Percentiles rank a stretch among this genome's conserved stretches.
These are phyloP conservation scores for Botia almorhae DNA, from an alignment of 2,797 vertebrate species.

Conservation along the genomic window DNA sequence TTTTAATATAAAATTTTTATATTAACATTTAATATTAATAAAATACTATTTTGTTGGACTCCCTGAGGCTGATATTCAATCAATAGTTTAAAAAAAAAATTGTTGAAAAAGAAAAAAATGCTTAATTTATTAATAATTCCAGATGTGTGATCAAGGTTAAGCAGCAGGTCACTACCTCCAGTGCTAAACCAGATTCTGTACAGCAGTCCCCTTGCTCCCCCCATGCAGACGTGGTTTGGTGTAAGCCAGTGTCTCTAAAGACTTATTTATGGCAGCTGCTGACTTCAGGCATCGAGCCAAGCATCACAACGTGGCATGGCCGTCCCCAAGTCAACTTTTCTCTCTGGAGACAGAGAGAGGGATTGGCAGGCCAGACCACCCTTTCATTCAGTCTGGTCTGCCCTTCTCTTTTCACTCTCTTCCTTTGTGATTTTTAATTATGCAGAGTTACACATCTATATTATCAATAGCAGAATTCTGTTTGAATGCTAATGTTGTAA, in stretches of 20 bases:
- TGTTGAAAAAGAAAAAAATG: no score
- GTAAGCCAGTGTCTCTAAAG: constrained; percentile 69
- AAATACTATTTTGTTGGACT: no score
- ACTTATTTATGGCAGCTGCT: constrained; percentile 76
- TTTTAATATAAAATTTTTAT: no score
- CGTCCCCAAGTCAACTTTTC: constrained; percentile 65
- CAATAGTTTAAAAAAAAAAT: no score
- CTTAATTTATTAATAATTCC: not conserved
- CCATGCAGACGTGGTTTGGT: constrained; percentile 63
- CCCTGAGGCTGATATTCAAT: no score
- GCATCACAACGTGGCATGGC: constrained; percentile 60
- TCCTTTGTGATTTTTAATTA: constrained; percentile 64
- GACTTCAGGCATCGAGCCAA: constrained; percentile 70
- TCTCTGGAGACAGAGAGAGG: constrained; percentile 45
- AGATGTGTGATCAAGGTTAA: constrained; percentile 3
- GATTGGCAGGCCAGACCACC: constrained; percentile 1
- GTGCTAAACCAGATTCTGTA: constrained; percentile 27
- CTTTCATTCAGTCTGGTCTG: constrained; percentile 20
- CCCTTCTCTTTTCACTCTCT: constrained; percentile 24
- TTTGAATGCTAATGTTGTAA: constrained; percentile 65
- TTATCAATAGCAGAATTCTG: constrained; percentile 66
- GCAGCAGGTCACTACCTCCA: not conserved
- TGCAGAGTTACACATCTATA: constrained; percentile 57
- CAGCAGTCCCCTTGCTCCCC: constrained; percentile 41
- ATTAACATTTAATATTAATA: no score